A percentile compares a stretch with the other conserved stretches of the same genome.
These are phyloP conservation scores for Dicrostonyx torquatus DNA, from an alignment of 2,797 vertebrate species.

Conservation along the genomic window DNA sequence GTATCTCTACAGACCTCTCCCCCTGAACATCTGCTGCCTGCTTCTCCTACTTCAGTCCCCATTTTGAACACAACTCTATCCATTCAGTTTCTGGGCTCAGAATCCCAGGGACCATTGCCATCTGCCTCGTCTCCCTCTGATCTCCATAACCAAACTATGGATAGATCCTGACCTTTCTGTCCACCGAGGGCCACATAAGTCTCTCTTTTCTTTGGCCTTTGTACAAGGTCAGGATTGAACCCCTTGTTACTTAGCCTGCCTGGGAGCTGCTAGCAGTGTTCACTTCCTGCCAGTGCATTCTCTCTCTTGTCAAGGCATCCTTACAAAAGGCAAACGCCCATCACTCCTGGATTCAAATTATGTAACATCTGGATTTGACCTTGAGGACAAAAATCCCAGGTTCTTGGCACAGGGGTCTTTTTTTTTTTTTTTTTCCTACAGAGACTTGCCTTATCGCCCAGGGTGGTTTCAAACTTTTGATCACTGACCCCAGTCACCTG, in stretches of 20 bases:
- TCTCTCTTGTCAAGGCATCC: neutral
- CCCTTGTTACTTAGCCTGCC: neutral
- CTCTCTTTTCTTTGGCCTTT: neutral
- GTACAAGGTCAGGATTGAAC: neutral
- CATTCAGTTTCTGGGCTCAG: neutral
- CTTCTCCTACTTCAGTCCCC: neutral
- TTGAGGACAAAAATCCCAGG: slow-evolving; percentile 14
- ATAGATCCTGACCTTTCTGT: neutral
- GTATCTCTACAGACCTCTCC: neutral
- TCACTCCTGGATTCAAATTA: neutral
- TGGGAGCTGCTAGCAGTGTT: neutral
- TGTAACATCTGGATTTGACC: neutral
- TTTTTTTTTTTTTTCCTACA: neutral
- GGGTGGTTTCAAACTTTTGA: no score
- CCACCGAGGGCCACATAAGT: neutral
- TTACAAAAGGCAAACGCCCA: neutral
- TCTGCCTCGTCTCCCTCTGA: neutral
- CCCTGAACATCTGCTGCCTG: neutral
- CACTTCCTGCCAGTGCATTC: neutral
- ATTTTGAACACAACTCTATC: neutral
- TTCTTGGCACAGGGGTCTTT: neutral
- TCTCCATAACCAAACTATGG: neutral
- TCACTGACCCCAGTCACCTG: neutral
- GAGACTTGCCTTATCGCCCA: neutral
- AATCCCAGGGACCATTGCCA: neutral